Base-by-base conservation (phyloP, 2,888 invertebrate genomes). In the Cetonia aurata region DNA sequence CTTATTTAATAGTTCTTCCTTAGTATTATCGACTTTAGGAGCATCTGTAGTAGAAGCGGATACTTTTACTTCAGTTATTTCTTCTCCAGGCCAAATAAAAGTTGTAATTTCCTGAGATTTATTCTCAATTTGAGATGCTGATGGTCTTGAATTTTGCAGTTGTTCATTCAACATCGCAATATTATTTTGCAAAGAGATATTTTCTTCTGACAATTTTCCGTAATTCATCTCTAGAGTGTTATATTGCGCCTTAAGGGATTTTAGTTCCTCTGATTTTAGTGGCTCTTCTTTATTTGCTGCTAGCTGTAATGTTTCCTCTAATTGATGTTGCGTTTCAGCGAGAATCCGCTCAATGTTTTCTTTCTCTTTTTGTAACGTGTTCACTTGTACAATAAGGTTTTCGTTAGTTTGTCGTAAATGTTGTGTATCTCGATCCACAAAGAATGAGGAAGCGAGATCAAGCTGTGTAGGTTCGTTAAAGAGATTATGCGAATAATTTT, bases 1-100 rank as follows among this genome's bases (percentile, higher is more conserved):
- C 78, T 84, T 85, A 1, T 80, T 77, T 15, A 80, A 74, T 3
- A 85, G 73, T 31, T 80, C 78, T 56, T 80, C 79, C 62, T 83
- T 83, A 1, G 77, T 78, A 62, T 79, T 78, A 71, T 77, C 71
- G 59, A 69, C 59, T 53, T 62, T 60, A 31, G 56, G 12, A 44
- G 62, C 41, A 65, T 62, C 56, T 53, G 55, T 6, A 1, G 44
- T 17, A 15, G 33, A 31, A 62, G 44, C 46, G 12, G 37, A 17
- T 9, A 62, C 12, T 42, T 62, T 70, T 13, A 65, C 37, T 6
- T 60, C 67, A 9, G 17, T 33, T 8, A 65, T 13, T 55, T 62
- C 55, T 44, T 42, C 44, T 2, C 69, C 48, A 6, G 69, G 69
- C 69, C 69, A 70, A 12, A 62, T 65, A 48, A 70, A 70, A 12